Conservation (phyloP, 2,113 vertebrate species). For the Zosterops japonicus region DNA sequence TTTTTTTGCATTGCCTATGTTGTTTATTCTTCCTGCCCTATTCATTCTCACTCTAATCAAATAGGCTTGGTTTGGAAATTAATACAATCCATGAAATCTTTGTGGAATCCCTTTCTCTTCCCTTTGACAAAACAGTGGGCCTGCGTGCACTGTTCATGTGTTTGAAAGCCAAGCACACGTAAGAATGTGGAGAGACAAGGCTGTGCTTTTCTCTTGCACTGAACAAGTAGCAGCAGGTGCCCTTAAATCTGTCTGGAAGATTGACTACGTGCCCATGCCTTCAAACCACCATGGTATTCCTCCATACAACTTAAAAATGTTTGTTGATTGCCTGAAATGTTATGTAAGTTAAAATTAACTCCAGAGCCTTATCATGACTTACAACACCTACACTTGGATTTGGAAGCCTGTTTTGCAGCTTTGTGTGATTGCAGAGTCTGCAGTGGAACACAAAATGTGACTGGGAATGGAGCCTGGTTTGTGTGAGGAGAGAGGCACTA, state of each 20-base stretch:
- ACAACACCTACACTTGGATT: neutral
- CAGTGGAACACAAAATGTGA: neutral
- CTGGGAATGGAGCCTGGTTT: neutral
- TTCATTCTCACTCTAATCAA: conserved; percentile 3
- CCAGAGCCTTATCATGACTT: neutral
- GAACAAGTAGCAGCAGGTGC: neutral
- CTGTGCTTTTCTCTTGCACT: neutral
- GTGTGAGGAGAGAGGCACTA: neutral
- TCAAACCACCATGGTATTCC: neutral
- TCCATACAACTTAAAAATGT: neutral
- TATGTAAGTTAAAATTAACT: neutral
- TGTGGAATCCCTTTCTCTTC: neutral
- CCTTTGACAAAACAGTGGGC: neutral
- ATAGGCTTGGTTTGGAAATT: conserved; percentile 22
- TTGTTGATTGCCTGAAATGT: neutral
- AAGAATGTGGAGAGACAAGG: neutral
- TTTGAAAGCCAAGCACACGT: neutral
- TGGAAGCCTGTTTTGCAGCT: neutral
- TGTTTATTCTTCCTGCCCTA: neutral
- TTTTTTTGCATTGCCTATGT: neutral
- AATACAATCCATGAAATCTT: neutral
- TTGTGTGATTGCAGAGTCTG: neutral
- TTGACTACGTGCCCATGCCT: neutral
- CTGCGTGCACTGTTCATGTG: neutral
- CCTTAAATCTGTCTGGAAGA: neutral